Conservation (phyloP, 2,888 invertebrate species). For the Macaria liturata region DNA sequence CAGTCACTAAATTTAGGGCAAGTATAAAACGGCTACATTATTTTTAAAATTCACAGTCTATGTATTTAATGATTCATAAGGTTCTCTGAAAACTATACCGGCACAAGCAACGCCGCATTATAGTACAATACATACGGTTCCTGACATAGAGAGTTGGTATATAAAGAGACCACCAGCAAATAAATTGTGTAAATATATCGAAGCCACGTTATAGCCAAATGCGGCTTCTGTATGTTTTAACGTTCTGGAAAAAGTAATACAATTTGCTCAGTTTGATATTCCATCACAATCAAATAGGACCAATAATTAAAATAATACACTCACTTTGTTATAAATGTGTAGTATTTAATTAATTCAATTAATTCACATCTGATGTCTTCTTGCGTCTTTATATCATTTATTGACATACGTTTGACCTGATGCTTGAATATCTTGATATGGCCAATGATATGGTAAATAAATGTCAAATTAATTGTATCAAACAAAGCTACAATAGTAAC, state of each 20-base stretch:
- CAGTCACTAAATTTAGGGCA: too few relatives aligned
- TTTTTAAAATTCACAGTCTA: too few relatives aligned
- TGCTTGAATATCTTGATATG: constrained; percentile 49
- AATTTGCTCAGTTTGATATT: too few relatives aligned
- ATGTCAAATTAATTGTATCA: constrained; percentile 42
- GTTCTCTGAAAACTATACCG: too few relatives aligned
- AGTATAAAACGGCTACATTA: too few relatives aligned
- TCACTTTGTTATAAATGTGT: constrained; percentile 47
- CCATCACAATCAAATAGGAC: not conserved
- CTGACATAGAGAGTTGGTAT: constrained; percentile 49
- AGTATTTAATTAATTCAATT: constrained; percentile 41
- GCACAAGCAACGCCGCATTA: too few relatives aligned
- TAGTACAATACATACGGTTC: not conserved
- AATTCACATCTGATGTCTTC: constrained; percentile 36
- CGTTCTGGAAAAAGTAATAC: constrained; percentile 35
- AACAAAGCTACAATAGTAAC: constrained; percentile 34
- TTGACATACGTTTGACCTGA: constrained; percentile 27
- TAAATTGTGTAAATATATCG: constrained; percentile 50
- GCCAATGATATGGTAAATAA: constrained; percentile 48
- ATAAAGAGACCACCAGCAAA: constrained; percentile 49
- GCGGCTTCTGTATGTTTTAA: constrained; percentile 45
- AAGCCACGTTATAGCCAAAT: constrained; percentile 47
- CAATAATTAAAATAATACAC: constrained; percentile 12
- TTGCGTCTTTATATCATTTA: constrained; percentile 29
- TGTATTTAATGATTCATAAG: too few relatives aligned